Conservation (phyloP, 92 coral and sea anemone species). For the Pocillopora grandis region DNA sequence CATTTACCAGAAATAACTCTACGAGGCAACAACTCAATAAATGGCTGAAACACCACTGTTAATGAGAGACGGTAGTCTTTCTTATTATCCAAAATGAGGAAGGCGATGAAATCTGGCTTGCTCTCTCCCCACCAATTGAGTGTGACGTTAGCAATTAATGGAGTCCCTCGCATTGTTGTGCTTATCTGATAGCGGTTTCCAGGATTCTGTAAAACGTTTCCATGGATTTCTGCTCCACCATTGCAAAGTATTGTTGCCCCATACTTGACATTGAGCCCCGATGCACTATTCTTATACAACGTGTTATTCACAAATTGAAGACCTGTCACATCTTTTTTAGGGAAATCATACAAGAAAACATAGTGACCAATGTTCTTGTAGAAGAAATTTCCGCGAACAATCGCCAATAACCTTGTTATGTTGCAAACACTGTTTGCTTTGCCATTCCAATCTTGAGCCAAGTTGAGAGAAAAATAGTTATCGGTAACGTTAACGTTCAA, state of each 20-base stretch:
- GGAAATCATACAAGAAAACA: background rate
- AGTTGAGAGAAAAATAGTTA: constrained; percentile 26
- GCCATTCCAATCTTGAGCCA: background rate
- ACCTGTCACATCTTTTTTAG: background rate
- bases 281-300: constrained; percentile 19
- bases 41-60: constrained; percentile 46
- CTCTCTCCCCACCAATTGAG: constrained; percentile 61
- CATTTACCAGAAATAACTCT: constrained; percentile 41
- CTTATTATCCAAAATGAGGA: constrained; percentile 42
- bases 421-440: constrained; percentile 18
- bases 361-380: constrained; percentile 36
- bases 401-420: background rate
- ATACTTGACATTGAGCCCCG: constrained; percentile 5
- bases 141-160: constrained; percentile 35
- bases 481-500: constrained; percentile 10
- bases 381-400: constrained; percentile 14
- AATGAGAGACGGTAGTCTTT: constrained; percentile 36
- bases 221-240: constrained; percentile 30
- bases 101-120: background rate
- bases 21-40: constrained; percentile 15
- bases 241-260: constrained; percentile 36
- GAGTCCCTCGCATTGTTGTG: constrained; percentile 35
- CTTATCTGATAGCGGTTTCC: constrained; percentile 45
- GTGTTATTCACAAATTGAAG: constrained; percentile 14
- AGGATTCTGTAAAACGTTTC: constrained; percentile 50